phyloP scores from a whole-genome alignment of 2,113 vertebrate species.

The Echinops telfairi region DNA sequence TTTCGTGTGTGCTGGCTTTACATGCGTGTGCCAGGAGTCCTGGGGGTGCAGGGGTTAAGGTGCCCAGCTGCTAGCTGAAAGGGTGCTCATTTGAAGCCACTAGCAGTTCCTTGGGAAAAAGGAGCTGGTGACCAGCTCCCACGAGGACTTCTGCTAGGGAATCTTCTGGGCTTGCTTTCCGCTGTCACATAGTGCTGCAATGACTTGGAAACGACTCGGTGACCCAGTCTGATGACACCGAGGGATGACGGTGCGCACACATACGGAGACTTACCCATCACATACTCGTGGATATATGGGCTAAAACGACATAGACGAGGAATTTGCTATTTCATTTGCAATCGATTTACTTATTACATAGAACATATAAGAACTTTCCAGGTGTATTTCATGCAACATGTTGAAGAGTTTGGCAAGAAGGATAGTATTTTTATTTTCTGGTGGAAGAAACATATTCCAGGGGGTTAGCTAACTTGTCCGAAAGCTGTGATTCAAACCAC shows the following conservation, averaged over 20 bases:
- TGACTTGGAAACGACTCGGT: not conserved
- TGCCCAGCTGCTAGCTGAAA: not conserved
- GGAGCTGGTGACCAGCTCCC: not conserved
- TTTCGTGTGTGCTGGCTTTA: not conserved
- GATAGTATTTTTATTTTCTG: not conserved
- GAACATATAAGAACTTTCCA: not conserved
- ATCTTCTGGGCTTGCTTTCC: not conserved
- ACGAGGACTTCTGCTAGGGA: not conserved
- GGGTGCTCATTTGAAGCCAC: not conserved
- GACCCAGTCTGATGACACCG: not conserved
- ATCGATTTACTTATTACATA: not conserved
- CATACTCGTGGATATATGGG: not conserved
- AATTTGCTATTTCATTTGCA: slow-evolving; percentile 33
- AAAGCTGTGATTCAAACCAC: not conserved
- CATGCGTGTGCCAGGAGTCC: not conserved
- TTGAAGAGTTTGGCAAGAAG: not conserved
- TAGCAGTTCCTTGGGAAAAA: not conserved
- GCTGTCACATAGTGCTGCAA: not conserved
- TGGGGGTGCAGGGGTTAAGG: not conserved
- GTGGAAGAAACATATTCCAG: not conserved
- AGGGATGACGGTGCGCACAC: not conserved
- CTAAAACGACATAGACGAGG: not conserved
- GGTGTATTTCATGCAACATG: not conserved
- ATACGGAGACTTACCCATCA: not conserved
- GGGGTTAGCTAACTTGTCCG: not conserved